phyloP scores from a whole-genome alignment of 1,140 invertebrate genomes.

The Ruditapes philippinarum region DNA sequence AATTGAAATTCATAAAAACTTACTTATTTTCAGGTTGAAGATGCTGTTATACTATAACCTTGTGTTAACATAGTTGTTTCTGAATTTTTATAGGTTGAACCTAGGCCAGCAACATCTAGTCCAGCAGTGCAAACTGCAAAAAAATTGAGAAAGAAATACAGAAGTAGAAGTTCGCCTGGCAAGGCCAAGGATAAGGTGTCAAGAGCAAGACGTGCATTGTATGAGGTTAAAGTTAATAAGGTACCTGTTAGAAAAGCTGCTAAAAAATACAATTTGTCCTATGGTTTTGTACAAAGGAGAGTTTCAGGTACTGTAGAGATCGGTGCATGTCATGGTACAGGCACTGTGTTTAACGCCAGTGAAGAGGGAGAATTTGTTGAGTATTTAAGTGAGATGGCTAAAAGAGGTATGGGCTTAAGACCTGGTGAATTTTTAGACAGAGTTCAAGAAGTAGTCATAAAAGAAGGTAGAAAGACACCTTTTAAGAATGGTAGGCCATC shows the following conservation, averaged over 20 bases:
- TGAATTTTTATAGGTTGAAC: background rate
- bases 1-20: background rate
- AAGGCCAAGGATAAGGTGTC: background rate
- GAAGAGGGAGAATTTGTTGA: background rate
- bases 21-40: background rate
- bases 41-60: background rate
- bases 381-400: background rate
- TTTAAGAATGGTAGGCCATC: slow-evolving; percentile 33
- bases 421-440: slow-evolving; percentile 51
- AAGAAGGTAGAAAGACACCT: slow-evolving; percentile 45
- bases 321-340: slow-evolving; percentile 8
- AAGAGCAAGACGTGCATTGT: slow-evolving; percentile 13
- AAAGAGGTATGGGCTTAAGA: background rate
- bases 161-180: background rate
- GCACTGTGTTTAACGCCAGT: slow-evolving; percentile 11
- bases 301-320: slow-evolving; percentile 23
- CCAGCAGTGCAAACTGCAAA: slow-evolving; percentile 16
- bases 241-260: slow-evolving; percentile 28
- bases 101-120: background rate
- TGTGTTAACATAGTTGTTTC: background rate
- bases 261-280: background rate
- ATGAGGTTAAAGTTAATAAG: slow-evolving; percentile 30
- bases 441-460: slow-evolving; percentile 21
- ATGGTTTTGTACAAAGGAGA: slow-evolving; percentile 32
- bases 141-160: slow-evolving; percentile 17